A percentile compares a stretch with the other conserved stretches of the same genome.
Evolutionary conservation across 2,113 vertebrate species (phyloP).

Genomic region (Mus musculus): GRCm39 chr6:86967501-86968000

Average conservation of each 20-base stretch:
- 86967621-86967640: conserved; percentile 25
- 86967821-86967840: conserved; percentile 20
- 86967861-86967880: conserved; percentile 37
- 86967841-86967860: conserved; percentile 1
- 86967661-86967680: conserved; percentile 52
- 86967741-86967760: conserved; percentile 13
- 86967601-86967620: conserved; percentile 39
- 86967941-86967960: conserved; percentile 41
- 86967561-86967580: conserved; percentile 31
- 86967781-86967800: conserved; percentile 51
- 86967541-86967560: conserved; percentile 42
- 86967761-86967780: background rate
- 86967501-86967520: background rate
- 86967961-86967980: conserved; percentile 22
- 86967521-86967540: conserved; percentile 40
- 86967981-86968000: background rate
- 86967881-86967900: conserved; percentile 49
- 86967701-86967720: conserved; percentile 30
- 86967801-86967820: background rate
- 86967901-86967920: conserved; percentile 45
- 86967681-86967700: conserved; percentile 21
- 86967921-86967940: background rate
- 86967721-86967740: conserved; percentile 1
- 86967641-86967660: conserved; percentile 46
- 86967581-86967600: background rate